phyloP scores from a whole-genome alignment of 2,888 invertebrate species.

The Apodemia hepburni region DNA sequence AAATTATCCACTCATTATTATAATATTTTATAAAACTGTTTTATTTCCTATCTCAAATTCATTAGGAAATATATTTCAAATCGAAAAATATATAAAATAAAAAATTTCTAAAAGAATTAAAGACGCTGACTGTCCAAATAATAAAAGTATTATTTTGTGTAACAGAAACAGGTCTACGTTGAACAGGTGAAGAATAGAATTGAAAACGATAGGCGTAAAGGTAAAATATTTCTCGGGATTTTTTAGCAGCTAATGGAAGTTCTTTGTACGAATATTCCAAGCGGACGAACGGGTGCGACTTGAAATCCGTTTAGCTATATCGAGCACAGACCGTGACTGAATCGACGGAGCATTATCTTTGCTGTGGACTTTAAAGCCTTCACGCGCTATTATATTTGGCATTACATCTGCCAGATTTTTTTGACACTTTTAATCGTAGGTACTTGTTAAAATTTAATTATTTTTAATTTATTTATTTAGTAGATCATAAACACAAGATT shows the following conservation, averaged over 20 bases:
- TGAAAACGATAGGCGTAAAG: conserved; percentile 40
- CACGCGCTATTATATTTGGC: not conserved
- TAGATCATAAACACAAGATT: no score
- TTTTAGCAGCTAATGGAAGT: conserved; percentile 75
- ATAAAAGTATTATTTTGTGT: no score
- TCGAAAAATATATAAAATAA: no score
- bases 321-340: conserved; percentile 61
- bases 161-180: not conserved
- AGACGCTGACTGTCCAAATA: no score
- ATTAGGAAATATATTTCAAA: no score
- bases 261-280: conserved; percentile 73
- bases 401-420: not conserved
- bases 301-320: conserved; percentile 71
- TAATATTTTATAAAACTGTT: no score
- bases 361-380: conserved; percentile 38
- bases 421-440: no score
- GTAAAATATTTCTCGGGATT: conserved; percentile 52
- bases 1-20: no score
- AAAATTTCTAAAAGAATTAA: no score
- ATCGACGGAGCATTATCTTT: conserved; percentile 54
- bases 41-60: no score
- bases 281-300: conserved; percentile 58
- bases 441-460: no score
- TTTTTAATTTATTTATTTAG: no score
- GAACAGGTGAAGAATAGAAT: conserved; percentile 28